These are phyloP conservation scores for Pseudopleuronectes americanus DNA, from an alignment of 2,797 vertebrate species.

Conservation along the genomic window DNA sequence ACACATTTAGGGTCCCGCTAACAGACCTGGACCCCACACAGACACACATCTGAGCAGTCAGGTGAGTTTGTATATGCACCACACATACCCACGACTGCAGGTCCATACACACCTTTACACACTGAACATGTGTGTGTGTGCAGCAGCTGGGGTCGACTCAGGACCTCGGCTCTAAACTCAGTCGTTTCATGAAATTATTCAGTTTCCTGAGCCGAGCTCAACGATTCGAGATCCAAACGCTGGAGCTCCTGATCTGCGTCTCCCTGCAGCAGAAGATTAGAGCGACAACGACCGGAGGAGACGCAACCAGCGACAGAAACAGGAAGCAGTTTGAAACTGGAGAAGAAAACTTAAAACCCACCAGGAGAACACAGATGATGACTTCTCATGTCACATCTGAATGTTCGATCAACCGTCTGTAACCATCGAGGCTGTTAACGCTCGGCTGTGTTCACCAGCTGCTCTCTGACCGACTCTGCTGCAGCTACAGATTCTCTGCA, in stretches of 20 bases:
- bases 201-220: background rate
- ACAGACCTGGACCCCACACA: no score
- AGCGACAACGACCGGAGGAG: background rate
- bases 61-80: no score
- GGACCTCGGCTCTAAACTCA: no score
- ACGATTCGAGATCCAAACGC: background rate
- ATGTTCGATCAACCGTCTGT: no score
- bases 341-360: background rate
- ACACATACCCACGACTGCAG: no score
- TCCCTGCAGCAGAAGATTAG: conserved; percentile 14
- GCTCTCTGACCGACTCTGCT: background rate
- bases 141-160: conserved; percentile 6
- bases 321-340: conserved; percentile 1
- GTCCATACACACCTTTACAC: no score
- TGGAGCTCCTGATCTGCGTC: conserved; percentile 5
- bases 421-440: no score
- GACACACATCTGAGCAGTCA: no score
- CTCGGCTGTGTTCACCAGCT: background rate
- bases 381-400: no score
- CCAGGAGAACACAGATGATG: no score
- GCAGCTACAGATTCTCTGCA: no score
- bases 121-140: background rate
- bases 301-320: conserved; percentile 12
- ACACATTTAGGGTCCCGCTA: no score
- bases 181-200: background rate